phyloP scores from a whole-genome alignment of 2,888 invertebrate genomes.

The Drosophila birchii region DNA sequence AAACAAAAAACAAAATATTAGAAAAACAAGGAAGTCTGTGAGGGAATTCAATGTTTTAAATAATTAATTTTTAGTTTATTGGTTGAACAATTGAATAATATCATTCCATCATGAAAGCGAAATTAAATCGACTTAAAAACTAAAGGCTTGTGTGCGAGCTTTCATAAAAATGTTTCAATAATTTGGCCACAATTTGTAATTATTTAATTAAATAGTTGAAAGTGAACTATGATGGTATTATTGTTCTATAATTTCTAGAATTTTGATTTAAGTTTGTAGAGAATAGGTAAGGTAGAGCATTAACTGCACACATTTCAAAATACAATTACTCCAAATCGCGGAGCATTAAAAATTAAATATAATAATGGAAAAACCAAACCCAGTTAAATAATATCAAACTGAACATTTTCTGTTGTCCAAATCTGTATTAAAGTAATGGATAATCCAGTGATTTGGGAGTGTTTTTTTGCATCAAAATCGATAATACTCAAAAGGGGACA shows the following conservation, averaged over 20 bases:
- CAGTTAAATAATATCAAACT: neutral
- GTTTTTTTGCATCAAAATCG: conserved; percentile 23
- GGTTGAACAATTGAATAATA: conserved; percentile 10
- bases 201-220: neutral
- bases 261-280: neutral
- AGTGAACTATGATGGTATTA: conserved; percentile 3
- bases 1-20: neutral
- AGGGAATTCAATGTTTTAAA: conserved; percentile 3
- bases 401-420: neutral
- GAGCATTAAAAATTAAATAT: neutral
- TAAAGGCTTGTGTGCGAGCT: neutral
- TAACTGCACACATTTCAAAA: no score
- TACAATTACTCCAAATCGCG: no score
- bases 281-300: neutral
- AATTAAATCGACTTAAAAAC: conserved; percentile 1
- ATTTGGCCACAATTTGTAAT: neutral
- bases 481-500: conserved; percentile 32
- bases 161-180: neutral
- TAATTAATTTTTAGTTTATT: conserved; percentile 7
- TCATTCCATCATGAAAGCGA: conserved; percentile 5
- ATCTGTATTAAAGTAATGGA: neutral
- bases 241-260: neutral
- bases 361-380: neutral
- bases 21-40: neutral
- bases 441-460: neutral